Evolutionary conservation across 2,113 vertebrate genomes (phyloP).

Genomic region (Coracopsis vasa): DNA sequence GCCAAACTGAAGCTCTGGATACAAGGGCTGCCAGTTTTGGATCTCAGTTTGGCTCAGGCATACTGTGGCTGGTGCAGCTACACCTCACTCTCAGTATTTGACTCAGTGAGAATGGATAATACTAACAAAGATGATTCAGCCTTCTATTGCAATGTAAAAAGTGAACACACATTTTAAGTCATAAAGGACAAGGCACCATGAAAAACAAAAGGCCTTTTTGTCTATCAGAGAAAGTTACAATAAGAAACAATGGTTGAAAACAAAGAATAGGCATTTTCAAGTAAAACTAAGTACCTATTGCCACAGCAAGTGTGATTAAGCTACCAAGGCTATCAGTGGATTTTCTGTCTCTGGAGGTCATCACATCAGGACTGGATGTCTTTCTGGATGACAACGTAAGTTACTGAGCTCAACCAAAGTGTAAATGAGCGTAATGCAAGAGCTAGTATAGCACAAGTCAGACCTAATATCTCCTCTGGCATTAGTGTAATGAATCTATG

Average conservation of each 20-base stretch:
- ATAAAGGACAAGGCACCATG: background rate
- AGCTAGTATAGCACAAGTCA: background rate
- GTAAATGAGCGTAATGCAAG: background rate
- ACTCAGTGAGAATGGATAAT: background rate
- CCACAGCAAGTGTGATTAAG: conserved; percentile 10
- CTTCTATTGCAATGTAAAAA: background rate
- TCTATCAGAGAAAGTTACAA: background rate
- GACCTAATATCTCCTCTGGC: background rate
- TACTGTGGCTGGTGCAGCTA: background rate
- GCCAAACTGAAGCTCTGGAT: background rate
- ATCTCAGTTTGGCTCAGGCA: background rate
- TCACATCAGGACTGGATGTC: background rate
- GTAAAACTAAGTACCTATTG: background rate
- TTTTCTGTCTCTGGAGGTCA: background rate
- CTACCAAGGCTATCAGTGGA: background rate
- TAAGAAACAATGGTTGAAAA: background rate
- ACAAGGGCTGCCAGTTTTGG: background rate
- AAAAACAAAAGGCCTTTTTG: background rate
- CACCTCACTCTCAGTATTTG: background rate
- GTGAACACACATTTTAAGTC: background rate
- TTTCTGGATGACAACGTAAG: background rate
- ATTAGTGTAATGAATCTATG: background rate
- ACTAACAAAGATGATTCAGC: background rate
- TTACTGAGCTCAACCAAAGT: background rate
- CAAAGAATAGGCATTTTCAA: background rate